Percentiles rank a stretch among this genome's conserved stretches.
Evolutionary conservation across 2,888 invertebrate genomes (phyloP).

Genomic region (Pimpla rufipes): DNA sequence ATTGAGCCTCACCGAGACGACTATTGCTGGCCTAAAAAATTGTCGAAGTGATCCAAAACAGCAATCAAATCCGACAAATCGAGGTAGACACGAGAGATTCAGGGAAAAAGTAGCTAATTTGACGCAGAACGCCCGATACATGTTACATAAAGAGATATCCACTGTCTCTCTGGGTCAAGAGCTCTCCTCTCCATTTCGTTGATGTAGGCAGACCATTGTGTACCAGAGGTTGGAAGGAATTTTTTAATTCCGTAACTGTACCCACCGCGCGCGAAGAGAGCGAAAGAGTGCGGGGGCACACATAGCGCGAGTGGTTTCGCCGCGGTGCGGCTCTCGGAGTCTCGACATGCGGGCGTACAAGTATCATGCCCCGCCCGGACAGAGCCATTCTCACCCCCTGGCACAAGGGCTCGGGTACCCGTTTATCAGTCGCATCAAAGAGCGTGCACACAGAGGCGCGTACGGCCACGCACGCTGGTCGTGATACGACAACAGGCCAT

Average conservation of each 20-base stretch:
- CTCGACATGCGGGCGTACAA: conserved; percentile 33
- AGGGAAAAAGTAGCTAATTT: too few relatives aligned
- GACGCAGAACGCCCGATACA: too few relatives aligned
- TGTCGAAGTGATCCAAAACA: too few relatives aligned
- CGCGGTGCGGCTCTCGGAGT: neutral
- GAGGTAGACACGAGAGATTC: too few relatives aligned
- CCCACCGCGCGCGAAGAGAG: conserved; percentile 1
- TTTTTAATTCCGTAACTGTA: conserved; percentile 59
- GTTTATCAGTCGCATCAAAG: conserved; percentile 54
- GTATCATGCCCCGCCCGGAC: conserved; percentile 3
- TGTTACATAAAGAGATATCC: neutral
- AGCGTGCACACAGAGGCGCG: conserved; percentile 14
- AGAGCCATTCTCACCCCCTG: neutral
- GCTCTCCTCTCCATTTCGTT: conserved; percentile 50
- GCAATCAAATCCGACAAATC: too few relatives aligned
- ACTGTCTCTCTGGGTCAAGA: conserved; percentile 46
- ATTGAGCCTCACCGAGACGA: too few relatives aligned
- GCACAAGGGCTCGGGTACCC: conserved; percentile 9
- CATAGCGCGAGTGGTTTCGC: conserved; percentile 1
- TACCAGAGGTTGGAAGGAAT: conserved; percentile 47
- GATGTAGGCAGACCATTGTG: conserved; percentile 30
- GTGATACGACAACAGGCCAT: conserved; percentile 72
- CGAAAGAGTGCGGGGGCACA: conserved; percentile 19
- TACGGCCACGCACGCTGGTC: neutral
- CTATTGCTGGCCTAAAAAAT: too few relatives aligned